Evolutionary conservation across 1,140 invertebrate species (phyloP).

Genomic region (Helicoverpa armigera): DNA sequence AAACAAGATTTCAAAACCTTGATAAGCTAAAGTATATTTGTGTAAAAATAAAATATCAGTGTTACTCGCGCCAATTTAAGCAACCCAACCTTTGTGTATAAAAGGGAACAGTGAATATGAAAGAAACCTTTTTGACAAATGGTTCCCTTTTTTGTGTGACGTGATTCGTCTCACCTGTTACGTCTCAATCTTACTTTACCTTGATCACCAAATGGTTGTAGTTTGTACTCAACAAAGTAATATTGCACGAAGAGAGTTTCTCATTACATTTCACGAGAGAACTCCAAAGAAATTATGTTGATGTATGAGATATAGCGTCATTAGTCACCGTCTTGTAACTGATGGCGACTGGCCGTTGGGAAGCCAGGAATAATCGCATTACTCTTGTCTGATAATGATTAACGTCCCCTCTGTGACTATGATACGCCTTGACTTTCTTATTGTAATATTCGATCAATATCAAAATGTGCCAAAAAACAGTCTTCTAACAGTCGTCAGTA

Average conservation of each 20-base stretch:
- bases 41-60: no score
- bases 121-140: no score
- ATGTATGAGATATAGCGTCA: constrained; percentile 27
- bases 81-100: no score
- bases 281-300: constrained; percentile 21
- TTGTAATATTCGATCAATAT: no score
- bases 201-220: not conserved
- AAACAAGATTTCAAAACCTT: no score
- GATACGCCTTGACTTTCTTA: no score
- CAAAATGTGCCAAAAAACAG: no score
- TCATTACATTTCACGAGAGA: not conserved
- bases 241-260: not conserved
- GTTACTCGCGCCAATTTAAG: no score
- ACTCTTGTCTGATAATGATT: constrained; percentile 6
- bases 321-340: constrained; percentile 22
- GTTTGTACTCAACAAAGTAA: not conserved
- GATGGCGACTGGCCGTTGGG: not conserved
- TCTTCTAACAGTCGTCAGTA: no score
- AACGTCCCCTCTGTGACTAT: not conserved
- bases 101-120: no score
- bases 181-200: not conserved
- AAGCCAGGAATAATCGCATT: constrained; percentile 19
- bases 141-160: no score
- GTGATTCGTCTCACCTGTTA: not conserved
- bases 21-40: no score